phyloP scores from a whole-genome alignment of 2,888 invertebrate genomes.

The Plebejus melissa region DNA sequence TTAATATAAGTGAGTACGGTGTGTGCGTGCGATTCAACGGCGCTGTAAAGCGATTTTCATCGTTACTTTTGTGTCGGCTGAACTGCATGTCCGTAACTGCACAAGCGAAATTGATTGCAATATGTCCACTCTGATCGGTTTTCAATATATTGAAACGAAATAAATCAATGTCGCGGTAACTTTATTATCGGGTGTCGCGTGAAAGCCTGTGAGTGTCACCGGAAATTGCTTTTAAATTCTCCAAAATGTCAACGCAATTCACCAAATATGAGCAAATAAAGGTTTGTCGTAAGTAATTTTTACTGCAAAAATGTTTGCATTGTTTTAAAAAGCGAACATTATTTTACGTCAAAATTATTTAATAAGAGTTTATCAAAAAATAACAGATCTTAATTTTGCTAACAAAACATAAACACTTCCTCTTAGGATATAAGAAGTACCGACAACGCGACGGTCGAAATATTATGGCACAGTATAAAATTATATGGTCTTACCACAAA shows the following conservation, averaged over 20 bases:
- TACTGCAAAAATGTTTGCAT: neutral
- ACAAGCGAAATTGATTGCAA: neutral
- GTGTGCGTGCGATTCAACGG: too few relatives aligned
- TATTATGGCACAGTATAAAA: neutral
- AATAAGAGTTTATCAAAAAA: neutral
- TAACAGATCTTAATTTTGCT: neutral
- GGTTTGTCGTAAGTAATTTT: neutral
- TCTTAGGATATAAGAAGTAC: too few relatives aligned
- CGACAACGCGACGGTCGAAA: too few relatives aligned
- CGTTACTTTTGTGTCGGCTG: neutral
- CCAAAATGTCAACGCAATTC: conserved; percentile 4
- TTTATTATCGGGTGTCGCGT: neutral
- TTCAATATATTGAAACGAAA: neutral
- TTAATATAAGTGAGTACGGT: too few relatives aligned
- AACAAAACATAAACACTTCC: too few relatives aligned
- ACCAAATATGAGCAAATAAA: neutral
- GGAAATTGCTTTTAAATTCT: neutral
- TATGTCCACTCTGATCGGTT: neutral
- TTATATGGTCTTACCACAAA: too few relatives aligned
- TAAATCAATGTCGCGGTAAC: conserved; percentile 1
- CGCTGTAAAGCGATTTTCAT: neutral
- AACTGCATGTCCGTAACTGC: neutral
- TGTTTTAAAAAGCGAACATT: neutral
- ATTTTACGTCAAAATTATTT: neutral
- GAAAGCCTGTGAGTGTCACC: conserved; percentile 7